Evolutionary conservation across 2,113 vertebrate species (phyloP), one percentile per base, ranked within the genome.

Genomic region (Dunckerocampus dactyliophorus): DNA sequence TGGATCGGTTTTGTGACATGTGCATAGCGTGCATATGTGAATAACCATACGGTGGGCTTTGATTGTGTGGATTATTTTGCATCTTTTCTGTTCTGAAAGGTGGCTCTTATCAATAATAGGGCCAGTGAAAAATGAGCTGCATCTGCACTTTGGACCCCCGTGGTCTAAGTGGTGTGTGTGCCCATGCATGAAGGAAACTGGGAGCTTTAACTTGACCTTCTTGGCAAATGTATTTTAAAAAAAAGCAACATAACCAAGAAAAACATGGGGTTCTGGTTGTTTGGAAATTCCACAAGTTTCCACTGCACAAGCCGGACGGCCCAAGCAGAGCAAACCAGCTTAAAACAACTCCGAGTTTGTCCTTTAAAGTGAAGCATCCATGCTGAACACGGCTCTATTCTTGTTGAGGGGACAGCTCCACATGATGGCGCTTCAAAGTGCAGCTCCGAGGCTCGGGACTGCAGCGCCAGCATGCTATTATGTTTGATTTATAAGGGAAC

Each of bases 401-500:
- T 69, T 7, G 20, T 58, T 43, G 58, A 81, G 55, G 62, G 24
- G 49, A 65, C 65, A 65, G 71, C 67, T 60, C 63, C 78, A 68
- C n/a, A 45, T 77, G 76, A 75, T 62, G 54, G 11, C 2, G 24
- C 54, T 72, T 75, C 69, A 74, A 81, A 74, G 76, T 77, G 69
- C 65, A 70, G 62, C 67, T 77, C 57, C 51, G 20, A 28, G 60
- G 66, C 60, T 56, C 63, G 75, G 69, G 52, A 57, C 64, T 59
- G 62, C 57, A 72, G 62, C 16, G 37, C 54, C 73, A 63, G 63
- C 52, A 13, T 12, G 58, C 62, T 53, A 72, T 83, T 53, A 72
- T 65, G 62, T 74, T 71, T 82, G 77, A 85, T 81, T 78, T 80
- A 80, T 81, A 76, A 69, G 63, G 58, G 74, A 72, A 76, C 46